Evolutionary conservation across 2,888 invertebrate species (phyloP).

Genomic region (Athalia circularis): DNA sequence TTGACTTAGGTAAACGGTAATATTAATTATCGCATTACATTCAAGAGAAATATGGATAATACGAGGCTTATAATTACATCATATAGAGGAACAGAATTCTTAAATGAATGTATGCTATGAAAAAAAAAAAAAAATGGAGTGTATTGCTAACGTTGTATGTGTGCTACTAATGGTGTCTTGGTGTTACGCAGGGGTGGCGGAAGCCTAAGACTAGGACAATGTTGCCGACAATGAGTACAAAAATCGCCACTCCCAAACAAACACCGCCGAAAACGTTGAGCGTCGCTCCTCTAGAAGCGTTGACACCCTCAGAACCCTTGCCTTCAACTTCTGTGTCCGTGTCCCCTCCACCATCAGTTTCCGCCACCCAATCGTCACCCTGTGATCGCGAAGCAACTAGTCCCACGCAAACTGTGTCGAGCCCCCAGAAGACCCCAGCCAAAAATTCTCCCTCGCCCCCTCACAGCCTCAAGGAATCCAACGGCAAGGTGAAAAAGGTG

Average conservation of each 20-base stretch:
- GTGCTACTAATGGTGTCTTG: slow-evolving; percentile 61
- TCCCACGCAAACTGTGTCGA: slow-evolving; percentile 68
- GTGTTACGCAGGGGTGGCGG: slow-evolving; percentile 81
- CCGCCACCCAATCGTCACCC: slow-evolving; percentile 67
- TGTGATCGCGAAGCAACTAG: slow-evolving; percentile 66
- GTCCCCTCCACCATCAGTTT: slow-evolving; percentile 62
- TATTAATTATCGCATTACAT: too few relatives aligned
- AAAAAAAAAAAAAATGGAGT: background rate
- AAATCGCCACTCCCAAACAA: slow-evolving; percentile 76
- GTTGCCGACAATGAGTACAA: slow-evolving; percentile 79
- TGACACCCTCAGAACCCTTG: slow-evolving; percentile 68
- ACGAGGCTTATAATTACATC: background rate
- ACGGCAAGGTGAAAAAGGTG: slow-evolving; percentile 74
- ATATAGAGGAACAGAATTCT: background rate
- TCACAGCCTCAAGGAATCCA: slow-evolving; percentile 73
- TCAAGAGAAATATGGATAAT: too few relatives aligned
- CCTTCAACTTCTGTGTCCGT: slow-evolving; percentile 61
- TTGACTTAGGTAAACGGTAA: too few relatives aligned
- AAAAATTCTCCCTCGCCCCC: slow-evolving; percentile 73
- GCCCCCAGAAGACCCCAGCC: slow-evolving; percentile 72
- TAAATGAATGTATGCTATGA: background rate
- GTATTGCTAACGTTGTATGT: slow-evolving; percentile 22
- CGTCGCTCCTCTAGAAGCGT: slow-evolving; percentile 70
- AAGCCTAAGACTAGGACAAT: slow-evolving; percentile 86
- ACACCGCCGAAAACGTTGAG: slow-evolving; percentile 73